Conservation (phyloP, 2,888 invertebrate species). For the Colletes collaris region DNA sequence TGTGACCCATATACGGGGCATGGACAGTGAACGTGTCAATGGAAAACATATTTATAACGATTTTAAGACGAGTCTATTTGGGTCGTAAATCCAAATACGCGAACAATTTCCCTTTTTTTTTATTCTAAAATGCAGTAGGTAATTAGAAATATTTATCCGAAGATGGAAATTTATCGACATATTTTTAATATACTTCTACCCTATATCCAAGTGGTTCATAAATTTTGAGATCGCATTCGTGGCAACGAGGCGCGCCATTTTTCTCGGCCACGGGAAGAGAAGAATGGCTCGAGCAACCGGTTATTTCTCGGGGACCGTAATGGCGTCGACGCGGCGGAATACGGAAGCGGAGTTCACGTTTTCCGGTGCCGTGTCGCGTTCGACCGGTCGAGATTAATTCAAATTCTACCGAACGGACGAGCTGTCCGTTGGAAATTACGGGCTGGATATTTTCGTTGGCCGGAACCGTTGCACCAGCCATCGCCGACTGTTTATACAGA, state of each 20-base stretch:
- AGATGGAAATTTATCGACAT: too few relatives aligned
- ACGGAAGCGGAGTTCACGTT: conserved; percentile 17
- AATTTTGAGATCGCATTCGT: too few relatives aligned
- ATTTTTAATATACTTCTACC: too few relatives aligned
- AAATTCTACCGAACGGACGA: conserved; percentile 16
- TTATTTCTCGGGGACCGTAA: conserved; percentile 11
- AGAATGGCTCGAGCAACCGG: conserved; percentile 19
- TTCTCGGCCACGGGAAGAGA: background rate
- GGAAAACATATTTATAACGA: too few relatives aligned
- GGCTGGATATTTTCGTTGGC: conserved; percentile 24
- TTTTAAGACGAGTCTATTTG: too few relatives aligned
- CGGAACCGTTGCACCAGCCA: conserved; percentile 14
- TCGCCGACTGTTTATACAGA: conserved; percentile 22
- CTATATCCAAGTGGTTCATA: too few relatives aligned
- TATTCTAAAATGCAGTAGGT: too few relatives aligned
- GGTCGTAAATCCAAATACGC: too few relatives aligned
- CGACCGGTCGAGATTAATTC: conserved; percentile 33
- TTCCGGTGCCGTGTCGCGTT: conserved; percentile 17
- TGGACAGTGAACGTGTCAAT: too few relatives aligned
- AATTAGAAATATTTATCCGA: too few relatives aligned
- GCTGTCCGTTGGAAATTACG: conserved; percentile 6
- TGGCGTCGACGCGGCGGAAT: background rate
- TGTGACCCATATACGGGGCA: too few relatives aligned
- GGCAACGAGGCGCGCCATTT: conserved; percentile 6
- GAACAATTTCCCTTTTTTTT: too few relatives aligned